Evolutionary conservation across 2,113 vertebrate genomes (phyloP), one percentile per base, ranked within the genome.

Genomic region (Tilapia sparmanii): DNA sequence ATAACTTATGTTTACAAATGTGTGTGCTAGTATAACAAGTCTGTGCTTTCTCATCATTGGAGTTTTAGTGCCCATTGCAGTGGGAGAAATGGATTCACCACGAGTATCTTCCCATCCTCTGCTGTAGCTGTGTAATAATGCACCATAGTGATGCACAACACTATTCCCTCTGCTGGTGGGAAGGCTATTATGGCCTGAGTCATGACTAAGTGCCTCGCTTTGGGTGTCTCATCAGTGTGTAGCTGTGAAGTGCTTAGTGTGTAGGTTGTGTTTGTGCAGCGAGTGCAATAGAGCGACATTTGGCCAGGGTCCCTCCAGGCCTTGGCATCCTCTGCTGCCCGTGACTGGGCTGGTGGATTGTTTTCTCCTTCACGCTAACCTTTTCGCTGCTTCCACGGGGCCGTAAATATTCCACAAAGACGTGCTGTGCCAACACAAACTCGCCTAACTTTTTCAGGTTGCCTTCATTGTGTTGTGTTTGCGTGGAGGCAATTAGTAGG

Each of bases 121-220:
- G 81, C 82, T 61, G 83, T 66, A 24, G 42, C 80, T 68, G 68
- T 3, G 19, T 19, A 71, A 85, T 80, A 86, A 85, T 87, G 86
- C 86, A 52, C 61, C 80, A 52, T 6, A 10, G 80, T n/a, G 55
- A 89, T 80, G 73, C 87, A 38, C 87, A 86, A 52, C 35, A 24
- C 78, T 80, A 4, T 81, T 81, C 50, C 29, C 61, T 38, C 76
- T 80, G 87, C 81, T 83, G 84, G 88, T 91, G 88, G 83, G 87
- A 85, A 84, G 82, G 66, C 90, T 81, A 82, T 93, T 84, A 87
- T 15, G 59, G 81, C 86, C 83, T 91, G 94, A 93, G 86, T 95
- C 93, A 95, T 53, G 68, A 78, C 82, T 71, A 53, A 85, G 87
- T 54, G 89, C 78, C 38, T 13, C 6, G 53, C 84, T 84, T 91